Conservation (phyloP, 2,888 invertebrate genomes). For the Pyrrhia umbra region DNA sequence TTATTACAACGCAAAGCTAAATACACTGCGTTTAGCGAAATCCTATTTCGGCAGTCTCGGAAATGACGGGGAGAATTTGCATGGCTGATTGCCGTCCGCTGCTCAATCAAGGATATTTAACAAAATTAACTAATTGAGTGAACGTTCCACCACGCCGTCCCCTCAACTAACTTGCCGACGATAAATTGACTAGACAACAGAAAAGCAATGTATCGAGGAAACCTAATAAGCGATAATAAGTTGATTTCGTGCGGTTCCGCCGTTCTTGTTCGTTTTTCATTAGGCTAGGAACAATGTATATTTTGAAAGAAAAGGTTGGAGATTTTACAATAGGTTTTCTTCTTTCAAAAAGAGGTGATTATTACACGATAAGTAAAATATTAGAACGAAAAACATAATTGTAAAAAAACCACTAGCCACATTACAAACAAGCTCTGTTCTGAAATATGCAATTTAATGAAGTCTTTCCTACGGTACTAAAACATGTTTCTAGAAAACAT, state of each 20-base stretch:
- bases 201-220: conserved; percentile 79
- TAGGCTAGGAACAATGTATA: conserved; percentile 44
- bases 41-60: conserved; percentile 76
- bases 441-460: neutral
- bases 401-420: neutral
- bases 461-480: neutral
- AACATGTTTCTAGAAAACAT: neutral
- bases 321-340: neutral
- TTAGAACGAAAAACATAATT: neutral
- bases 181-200: conserved; percentile 81
- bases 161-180: conserved; percentile 67
- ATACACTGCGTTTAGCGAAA: conserved; percentile 74
- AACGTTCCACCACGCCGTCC: conserved; percentile 76
- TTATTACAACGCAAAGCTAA: conserved; percentile 67
- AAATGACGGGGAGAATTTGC: conserved; percentile 85
- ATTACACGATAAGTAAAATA: neutral
- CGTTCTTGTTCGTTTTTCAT: conserved; percentile 65
- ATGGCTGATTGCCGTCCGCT: conserved; percentile 89
- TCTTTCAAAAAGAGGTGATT: neutral
- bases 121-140: conserved; percentile 90
- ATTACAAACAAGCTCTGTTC: neutral
- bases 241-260: conserved; percentile 72
- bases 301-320: conserved; percentile 22
- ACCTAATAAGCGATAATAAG: conserved; percentile 82
- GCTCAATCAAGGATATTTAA: conserved; percentile 90